Base-by-base conservation (phyloP, 2,888 invertebrate species). In the Cerastoderma edule region DNA sequence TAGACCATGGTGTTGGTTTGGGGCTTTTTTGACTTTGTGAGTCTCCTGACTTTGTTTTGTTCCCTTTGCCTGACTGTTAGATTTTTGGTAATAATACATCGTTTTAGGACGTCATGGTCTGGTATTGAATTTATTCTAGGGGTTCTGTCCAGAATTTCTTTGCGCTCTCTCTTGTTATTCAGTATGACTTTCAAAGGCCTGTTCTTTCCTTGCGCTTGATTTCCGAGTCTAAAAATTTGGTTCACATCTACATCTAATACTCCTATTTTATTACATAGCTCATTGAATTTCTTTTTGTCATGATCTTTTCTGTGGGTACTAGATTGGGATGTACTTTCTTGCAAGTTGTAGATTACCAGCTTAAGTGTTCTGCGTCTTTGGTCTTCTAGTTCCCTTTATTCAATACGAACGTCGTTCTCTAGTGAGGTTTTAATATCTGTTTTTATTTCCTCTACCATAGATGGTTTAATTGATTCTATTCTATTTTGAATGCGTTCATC, bases 141-240 rank as follows among this genome's bases (percentile, higher is more conserved):
- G 19, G 56, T 32, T 32, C 32, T 56, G 32, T 56, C 56, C 13
- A 56, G 27, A 19, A 56, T 56, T 6, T 22, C 10, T 32, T 56
- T 56, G 5, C 32, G 10, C 19, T 56, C 19, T 56, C 32, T 27
- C 32, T 56, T 56, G 56, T 27, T 56, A 13, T 56, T 22, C 3
- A 56, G 56, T 30, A 56, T 27, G 32, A 56, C n/a, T 56, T 56
- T 56, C 19, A 56, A 32, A 19, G 56, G 56, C 32, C 56, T 56
- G 32, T 32, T 10, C n/a, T 8, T 24, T 13, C 32, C 32, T 6
- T 10, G 27, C 10, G 28, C 32, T 19, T 32, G 6, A 19, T 28
- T 32, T 16, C 56, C 56, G 10, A 56, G 56, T 56, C 56, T 22
- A 32, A 27, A 56, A 10, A 10, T 30, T n/a, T 32, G 19, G 19